These are phyloP conservation scores for Tigriopus japonicus DNA, from an alignment of 1,140 invertebrate genomes.

Conservation along the genomic window DNA sequence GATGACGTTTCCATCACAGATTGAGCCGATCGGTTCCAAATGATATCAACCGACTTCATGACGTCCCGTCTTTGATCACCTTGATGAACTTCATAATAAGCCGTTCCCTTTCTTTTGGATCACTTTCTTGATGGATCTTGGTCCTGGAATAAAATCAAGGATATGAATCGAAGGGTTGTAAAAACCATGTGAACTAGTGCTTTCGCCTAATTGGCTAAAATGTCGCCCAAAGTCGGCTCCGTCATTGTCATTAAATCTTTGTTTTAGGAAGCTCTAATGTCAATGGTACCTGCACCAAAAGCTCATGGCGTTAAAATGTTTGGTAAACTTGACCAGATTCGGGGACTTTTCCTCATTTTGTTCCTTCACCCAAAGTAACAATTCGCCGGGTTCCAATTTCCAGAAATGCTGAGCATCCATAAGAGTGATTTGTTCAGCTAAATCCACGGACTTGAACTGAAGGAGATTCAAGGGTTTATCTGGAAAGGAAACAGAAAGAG, in stretches of 20 bases:
- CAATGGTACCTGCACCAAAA: conserved; percentile 58
- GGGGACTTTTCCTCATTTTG: conserved; percentile 91
- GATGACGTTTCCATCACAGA: too few species aligned
- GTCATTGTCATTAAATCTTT: too few species aligned
- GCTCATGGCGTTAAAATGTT: conserved; percentile 99
- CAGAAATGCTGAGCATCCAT: conserved; percentile 87
- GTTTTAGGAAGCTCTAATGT: too few species aligned
- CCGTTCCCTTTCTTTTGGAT: conserved; percentile 57
- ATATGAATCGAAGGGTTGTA: too few species aligned
- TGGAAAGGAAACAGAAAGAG: conserved; percentile 24
- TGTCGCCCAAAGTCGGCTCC: too few species aligned
- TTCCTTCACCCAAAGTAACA: conserved; percentile 87
- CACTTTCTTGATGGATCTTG: conserved; percentile 17
- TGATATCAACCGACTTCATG: too few species aligned
- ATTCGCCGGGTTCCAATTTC: conserved; percentile 90
- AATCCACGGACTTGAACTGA: conserved; percentile 76
- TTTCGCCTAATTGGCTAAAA: too few species aligned
- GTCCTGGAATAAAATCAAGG: conserved; percentile 6
- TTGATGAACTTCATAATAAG: conserved; percentile 94
- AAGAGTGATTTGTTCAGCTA: conserved; percentile 95
- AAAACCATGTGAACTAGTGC: too few species aligned
- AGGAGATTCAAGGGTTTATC: conserved; percentile 45
- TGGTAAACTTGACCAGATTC: conserved; percentile 88
- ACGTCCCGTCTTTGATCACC: too few species aligned
- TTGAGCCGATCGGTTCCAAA: too few species aligned